Evolutionary conservation across 2,888 invertebrate genomes (phyloP).

Genomic region (Rhagonycha lutea): DNA sequence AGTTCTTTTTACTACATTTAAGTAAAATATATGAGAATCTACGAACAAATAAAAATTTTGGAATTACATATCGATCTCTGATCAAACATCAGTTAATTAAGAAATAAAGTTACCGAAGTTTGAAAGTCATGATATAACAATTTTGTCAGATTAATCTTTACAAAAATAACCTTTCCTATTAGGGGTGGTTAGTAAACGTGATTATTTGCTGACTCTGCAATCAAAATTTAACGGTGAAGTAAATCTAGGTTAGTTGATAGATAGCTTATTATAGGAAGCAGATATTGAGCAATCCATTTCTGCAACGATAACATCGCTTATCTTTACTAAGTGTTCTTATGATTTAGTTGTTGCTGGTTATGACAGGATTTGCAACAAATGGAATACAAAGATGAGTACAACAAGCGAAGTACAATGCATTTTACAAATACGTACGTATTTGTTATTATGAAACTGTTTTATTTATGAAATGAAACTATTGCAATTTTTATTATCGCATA

Average conservation of each 20-base stretch:
- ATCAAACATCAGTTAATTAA: neutral
- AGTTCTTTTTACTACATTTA: neutral
- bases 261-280: conserved; percentile 30
- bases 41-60: neutral
- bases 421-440: neutral
- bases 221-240: conserved; percentile 28
- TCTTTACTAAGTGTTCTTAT: conserved; percentile 23
- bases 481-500: neutral
- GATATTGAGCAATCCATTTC: conserved; percentile 31
- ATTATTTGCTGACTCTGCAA: conserved; percentile 28
- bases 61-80: neutral
- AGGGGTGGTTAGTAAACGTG: conserved; percentile 18
- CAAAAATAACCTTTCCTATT: conserved; percentile 27
- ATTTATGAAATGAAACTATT: neutral
- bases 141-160: conserved; percentile 17
- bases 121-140: neutral
- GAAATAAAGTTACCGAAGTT: neutral
- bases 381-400: neutral
- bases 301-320: conserved; percentile 27
- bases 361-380: conserved; percentile 2
- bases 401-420: neutral
- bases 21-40: neutral
- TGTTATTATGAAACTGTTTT: neutral
- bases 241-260: conserved; percentile 31
- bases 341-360: conserved; percentile 26